Conservation (phyloP, 2,797 vertebrate species). For the Delichon dasypus region DNA sequence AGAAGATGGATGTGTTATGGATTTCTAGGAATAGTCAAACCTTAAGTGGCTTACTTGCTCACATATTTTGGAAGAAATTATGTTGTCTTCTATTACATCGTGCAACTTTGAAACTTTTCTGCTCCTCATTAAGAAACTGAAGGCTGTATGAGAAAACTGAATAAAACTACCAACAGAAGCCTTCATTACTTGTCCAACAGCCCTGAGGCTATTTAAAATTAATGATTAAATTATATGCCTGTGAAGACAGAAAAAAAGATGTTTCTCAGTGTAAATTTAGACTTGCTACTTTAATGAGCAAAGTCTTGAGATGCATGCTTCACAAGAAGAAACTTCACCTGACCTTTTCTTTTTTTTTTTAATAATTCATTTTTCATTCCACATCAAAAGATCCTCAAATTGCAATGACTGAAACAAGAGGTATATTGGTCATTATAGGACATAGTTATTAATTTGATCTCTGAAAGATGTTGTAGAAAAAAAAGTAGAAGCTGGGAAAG, state of each 20-base stretch:
- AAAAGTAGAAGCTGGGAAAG: neutral
- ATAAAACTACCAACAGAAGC: neutral
- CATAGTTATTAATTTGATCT: neutral
- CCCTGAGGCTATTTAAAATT: neutral
- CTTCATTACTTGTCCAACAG: neutral
- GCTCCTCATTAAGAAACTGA: neutral
- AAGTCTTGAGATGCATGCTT: neutral
- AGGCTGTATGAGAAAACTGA: neutral
- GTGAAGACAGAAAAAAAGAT: neutral
- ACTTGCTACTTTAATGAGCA: neutral
- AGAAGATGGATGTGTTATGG: neutral
- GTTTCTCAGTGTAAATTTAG: neutral
- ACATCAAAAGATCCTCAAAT: neutral
- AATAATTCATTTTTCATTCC: neutral
- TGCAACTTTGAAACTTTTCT: neutral
- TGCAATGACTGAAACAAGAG: neutral
- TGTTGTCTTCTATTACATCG: rapidly evolving
- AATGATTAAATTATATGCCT: neutral
- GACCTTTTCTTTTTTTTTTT: neutral
- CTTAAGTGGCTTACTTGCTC: neutral
- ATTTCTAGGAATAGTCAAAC: neutral
- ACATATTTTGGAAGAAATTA: neutral
- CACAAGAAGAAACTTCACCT: neutral
- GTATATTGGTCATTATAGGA: neutral
- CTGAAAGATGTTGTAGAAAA: neutral